Evolutionary conservation across 2,888 invertebrate genomes (phyloP).

Genomic region (Theretra japonica): DNA sequence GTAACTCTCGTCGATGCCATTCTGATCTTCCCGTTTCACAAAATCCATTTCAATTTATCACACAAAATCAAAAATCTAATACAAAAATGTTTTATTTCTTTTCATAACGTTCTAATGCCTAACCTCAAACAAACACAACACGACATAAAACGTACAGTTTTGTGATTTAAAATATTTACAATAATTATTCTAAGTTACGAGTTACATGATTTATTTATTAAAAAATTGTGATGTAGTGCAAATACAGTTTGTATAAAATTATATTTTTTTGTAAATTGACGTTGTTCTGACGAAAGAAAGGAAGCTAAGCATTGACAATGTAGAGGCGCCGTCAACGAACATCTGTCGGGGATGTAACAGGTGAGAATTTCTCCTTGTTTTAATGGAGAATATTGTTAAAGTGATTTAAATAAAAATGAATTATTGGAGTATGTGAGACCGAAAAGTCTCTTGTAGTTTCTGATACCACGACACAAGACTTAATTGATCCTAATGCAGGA

Average conservation of each 20-base stretch:
- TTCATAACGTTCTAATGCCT: conserved; percentile 58
- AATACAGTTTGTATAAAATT: background rate
- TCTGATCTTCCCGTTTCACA: conserved; percentile 75
- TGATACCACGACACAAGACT: too few species aligned
- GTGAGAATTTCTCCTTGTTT: conserved; percentile 5
- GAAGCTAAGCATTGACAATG: conserved; percentile 67
- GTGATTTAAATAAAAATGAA: background rate
- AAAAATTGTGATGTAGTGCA: conserved; percentile 2
- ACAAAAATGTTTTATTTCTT: conserved; percentile 42
- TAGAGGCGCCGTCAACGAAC: conserved; percentile 68
- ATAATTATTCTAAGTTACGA: background rate
- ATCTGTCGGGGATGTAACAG: conserved; percentile 58
- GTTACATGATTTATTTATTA: background rate
- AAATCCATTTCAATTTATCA: conserved; percentile 66
- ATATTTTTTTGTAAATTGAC: conserved; percentile 58
- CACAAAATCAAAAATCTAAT: conserved; percentile 37
- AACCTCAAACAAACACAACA: conserved; percentile 58
- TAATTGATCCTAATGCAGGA: too few species aligned
- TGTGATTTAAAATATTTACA: background rate
- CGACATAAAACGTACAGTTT: conserved; percentile 19
- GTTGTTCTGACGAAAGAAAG: conserved; percentile 66
- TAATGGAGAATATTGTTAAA: background rate
- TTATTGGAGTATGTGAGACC: too few species aligned
- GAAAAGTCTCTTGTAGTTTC: too few species aligned
- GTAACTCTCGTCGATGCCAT: conserved; percentile 71